Percentiles rank a stretch among this genome's conserved stretches.
Conservation (phyloP, 2,888 invertebrate species). For the Cephus rjabovi region DNA sequence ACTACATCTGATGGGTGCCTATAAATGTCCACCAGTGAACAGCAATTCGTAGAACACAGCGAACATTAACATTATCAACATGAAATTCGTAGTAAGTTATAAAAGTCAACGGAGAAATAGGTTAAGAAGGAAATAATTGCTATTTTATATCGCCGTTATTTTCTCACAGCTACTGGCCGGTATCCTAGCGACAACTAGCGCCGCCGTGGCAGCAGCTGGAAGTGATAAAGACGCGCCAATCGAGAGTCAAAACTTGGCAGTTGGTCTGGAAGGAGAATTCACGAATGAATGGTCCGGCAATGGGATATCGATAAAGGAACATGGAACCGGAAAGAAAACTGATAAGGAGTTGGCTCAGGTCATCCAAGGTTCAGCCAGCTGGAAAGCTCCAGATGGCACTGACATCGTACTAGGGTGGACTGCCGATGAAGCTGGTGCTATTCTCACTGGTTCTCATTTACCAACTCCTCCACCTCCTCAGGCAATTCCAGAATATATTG, state of each 20-base stretch:
- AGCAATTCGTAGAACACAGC: not conserved
- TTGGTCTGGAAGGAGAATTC: conserved; percentile 11
- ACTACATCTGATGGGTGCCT: not conserved
- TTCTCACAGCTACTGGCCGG: not conserved
- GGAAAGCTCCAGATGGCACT: not conserved
- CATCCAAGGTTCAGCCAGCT: conserved; percentile 4
- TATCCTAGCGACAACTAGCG: not conserved
- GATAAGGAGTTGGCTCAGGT: conserved; percentile 1
- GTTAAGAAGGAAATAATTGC: not conserved
- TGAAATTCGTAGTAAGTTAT: not conserved
- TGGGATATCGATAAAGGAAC: conserved; percentile 2
- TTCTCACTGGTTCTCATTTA: not conserved
- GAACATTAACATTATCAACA: not conserved
- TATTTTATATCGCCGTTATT: not conserved
- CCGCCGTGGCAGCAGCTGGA: not conserved
- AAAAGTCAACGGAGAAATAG: not conserved
- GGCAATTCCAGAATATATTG: conserved; percentile 5
- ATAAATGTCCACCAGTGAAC: not conserved
- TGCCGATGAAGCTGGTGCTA: conserved; percentile 7
- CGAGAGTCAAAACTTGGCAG: conserved; percentile 4
- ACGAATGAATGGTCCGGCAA: conserved; percentile 13
- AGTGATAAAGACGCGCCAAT: conserved; percentile 12
- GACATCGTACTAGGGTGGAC: not conserved
- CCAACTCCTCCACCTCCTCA: conserved; percentile 4
- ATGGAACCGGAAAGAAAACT: not conserved